Evolutionary conservation across 1,140 invertebrate genomes (phyloP), one percentile per base, ranked within the genome.

Genomic region (Wasmannia auropunctata): DNA sequence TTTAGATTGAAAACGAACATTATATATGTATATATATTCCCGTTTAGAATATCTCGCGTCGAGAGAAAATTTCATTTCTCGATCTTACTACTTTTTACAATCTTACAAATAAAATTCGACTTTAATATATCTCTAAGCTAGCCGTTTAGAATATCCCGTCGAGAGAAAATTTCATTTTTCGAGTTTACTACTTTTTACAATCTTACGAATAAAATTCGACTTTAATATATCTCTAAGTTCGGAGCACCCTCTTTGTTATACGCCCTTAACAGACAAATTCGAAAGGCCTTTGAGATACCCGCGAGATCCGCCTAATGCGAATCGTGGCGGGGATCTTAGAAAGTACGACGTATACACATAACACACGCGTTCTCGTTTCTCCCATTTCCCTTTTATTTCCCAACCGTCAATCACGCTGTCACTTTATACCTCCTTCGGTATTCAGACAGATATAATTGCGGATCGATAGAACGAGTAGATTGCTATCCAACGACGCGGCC

Each of bases 391-490:
- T 72, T 22, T 74, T 46, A 83, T 83, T 58, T 83, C 56, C 51
- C 37, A 19, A 58, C 79, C 25, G 67, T 72, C 79, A 83, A 43
- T 83, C 79, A 58, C 0, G 28, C 67, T 83, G 67, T 65, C 79
- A 83, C 37, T 83, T 83, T 46, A 14, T 46, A 31, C 5, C 25
- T 43, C 14, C 67, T 83, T 74, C 37, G 67, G 4, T 60, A 83
- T 83, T 74, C 28, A 70, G 37, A 72, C 19, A 51, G 40, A 74
- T 54, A 72, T 83, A 83, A 83, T 83, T 83, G 28, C 8, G n/a
- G 67, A 83, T 83, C 79, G 79, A 83, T 83, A 72, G n/a, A 74
- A 19, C 25, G 69, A 74, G 1, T 19, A 60, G 70, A 74, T 83
- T 74, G 37, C 67, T 72, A 43, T 34, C 37, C 34, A 25, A n/a